Evolutionary conservation across 2,797 vertebrate genomes (phyloP).

Genomic region (Astyanax mexicanus): DNA sequence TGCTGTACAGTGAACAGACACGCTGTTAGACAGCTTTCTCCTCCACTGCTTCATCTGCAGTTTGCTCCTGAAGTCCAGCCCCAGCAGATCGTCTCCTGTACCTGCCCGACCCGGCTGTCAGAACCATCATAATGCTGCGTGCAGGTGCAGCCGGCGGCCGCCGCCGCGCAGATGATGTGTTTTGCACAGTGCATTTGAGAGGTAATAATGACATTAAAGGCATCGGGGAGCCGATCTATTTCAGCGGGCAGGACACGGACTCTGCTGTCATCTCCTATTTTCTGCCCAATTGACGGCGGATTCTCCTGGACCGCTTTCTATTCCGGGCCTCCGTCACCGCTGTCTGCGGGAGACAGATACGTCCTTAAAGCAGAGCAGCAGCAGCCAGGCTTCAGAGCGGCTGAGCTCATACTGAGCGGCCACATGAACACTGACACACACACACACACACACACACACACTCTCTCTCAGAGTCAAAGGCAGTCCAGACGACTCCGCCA

Average conservation of each 20-base stretch:
- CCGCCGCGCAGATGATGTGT: constrained; percentile 72
- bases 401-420: constrained; percentile 42
- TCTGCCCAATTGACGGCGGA: constrained; percentile 83
- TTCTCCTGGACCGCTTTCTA: constrained; percentile 81
- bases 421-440: constrained; percentile 41
- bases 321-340: constrained; percentile 77
- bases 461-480: constrained; percentile 7
- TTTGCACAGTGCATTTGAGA: constrained; percentile 83
- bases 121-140: constrained; percentile 70
- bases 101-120: constrained; percentile 59
- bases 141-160: constrained; percentile 68
- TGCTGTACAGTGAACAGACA: background rate
- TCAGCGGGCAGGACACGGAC: constrained; percentile 79
- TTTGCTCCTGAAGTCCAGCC: constrained; percentile 13
- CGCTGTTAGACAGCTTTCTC: background rate
- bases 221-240: constrained; percentile 82
- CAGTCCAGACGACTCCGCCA: background rate
- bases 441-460: constrained; percentile 5
- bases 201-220: constrained; percentile 88
- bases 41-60: background rate
- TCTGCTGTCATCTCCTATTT: constrained; percentile 85
- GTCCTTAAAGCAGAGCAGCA: constrained; percentile 74
- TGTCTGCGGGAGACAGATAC: constrained; percentile 82
- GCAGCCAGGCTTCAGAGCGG: constrained; percentile 56
- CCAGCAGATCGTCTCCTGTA: constrained; percentile 15